Evolutionary conservation across 2,888 invertebrate genomes (phyloP).

Genomic region (Tetranychus piercei): DNA sequence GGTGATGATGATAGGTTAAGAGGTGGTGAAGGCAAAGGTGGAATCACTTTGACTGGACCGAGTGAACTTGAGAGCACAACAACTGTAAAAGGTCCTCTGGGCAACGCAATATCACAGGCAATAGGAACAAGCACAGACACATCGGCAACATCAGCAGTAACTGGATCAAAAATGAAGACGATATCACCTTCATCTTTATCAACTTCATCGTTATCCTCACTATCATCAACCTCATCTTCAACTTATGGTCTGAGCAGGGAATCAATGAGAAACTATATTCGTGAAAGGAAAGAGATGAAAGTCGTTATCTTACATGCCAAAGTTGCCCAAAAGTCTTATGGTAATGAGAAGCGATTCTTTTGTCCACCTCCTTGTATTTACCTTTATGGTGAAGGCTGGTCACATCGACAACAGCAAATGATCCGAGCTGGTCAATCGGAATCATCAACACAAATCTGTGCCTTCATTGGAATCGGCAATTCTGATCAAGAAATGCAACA

Average conservation of each 20-base stretch:
- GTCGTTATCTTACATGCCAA: constrained; percentile 95
- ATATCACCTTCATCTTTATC: not conserved
- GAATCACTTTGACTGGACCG: not conserved
- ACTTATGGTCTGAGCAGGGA: constrained; percentile 39
- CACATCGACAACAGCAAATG: constrained; percentile 81
- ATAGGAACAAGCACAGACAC: not conserved
- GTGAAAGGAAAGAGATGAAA: constrained; percentile 74
- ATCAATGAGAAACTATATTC: constrained; percentile 87
- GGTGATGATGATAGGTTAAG: constrained; percentile 26
- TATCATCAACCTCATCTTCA: not conserved
- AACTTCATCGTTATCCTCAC: not conserved
- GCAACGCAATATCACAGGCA: not conserved
- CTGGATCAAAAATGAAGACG: not conserved
- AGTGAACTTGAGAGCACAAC: not conserved
- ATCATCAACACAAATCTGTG: constrained; percentile 82
- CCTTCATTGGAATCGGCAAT: constrained; percentile 95
- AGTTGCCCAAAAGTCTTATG: constrained; percentile 98
- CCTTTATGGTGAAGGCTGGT: constrained; percentile 94
- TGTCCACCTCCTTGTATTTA: constrained; percentile 99
- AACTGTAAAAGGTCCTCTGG: not conserved
- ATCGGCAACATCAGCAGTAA: not conserved
- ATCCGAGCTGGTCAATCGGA: constrained; percentile 52
- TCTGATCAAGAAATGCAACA: constrained; percentile 98
- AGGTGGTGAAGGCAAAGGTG: constrained; percentile 15
- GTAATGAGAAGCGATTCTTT: constrained; percentile 98